Conservation (phyloP, 2,888 invertebrate genomes). For the Drosophila conformis region DNA sequence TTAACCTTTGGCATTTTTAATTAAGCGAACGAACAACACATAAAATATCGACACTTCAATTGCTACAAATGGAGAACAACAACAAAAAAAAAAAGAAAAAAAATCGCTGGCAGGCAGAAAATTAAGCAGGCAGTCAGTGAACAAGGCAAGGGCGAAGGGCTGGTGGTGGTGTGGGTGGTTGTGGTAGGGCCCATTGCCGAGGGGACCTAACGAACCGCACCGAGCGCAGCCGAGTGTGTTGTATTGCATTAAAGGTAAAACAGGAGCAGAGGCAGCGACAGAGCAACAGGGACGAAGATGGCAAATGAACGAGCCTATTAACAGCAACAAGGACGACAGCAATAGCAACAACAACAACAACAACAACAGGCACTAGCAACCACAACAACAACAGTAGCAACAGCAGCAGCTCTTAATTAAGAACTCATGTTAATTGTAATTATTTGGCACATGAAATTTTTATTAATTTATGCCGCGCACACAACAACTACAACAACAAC, state of each 20-base stretch:
- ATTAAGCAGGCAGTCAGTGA: conserved; percentile 59
- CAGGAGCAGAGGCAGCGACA: conserved; percentile 36
- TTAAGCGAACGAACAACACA: conserved; percentile 77
- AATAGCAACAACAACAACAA: conserved; percentile 28
- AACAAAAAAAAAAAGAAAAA: conserved; percentile 8
- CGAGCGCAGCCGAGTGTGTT: conserved; percentile 77
- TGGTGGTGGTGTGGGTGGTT: not conserved
- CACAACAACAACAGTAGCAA: conserved; percentile 13
- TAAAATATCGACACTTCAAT: conserved; percentile 80
- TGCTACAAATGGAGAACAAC: conserved; percentile 59
- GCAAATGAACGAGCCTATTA: conserved; percentile 79
- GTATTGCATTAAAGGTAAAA: conserved; percentile 76
- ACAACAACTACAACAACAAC: conserved; percentile 41
- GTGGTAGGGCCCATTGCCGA: conserved; percentile 38
- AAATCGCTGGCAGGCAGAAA: conserved; percentile 61
- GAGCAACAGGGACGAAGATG: conserved; percentile 35
- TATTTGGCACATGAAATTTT: conserved; percentile 84
- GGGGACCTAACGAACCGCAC: conserved; percentile 76
- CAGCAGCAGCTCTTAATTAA: conserved; percentile 79
- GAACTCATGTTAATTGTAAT: conserved; percentile 84
- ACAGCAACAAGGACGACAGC: conserved; percentile 76
- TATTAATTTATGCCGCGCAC: conserved; percentile 82
- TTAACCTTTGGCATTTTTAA: conserved; percentile 81
- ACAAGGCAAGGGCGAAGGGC: conserved; percentile 17
- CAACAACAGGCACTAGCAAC: conserved; percentile 61